These are phyloP conservation scores for Tachysurus vachellii DNA, from an alignment of 2,113 vertebrate species.

Conservation along the genomic window DNA sequence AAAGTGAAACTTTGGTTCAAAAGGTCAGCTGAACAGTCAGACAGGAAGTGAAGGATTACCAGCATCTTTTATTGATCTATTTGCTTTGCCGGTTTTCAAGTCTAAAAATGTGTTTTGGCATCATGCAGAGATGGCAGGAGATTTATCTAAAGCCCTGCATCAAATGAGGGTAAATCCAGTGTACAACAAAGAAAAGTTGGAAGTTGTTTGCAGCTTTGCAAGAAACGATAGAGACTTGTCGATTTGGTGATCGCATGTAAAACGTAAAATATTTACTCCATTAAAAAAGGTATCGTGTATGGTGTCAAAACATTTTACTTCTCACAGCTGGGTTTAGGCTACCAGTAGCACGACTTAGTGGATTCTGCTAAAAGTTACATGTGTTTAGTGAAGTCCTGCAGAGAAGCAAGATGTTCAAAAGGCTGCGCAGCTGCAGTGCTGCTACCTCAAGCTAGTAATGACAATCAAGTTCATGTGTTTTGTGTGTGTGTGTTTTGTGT, in stretches of 20 bases:
- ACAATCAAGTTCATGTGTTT: slow-evolving; percentile 14
- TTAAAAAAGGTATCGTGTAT: not conserved
- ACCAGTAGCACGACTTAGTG: slow-evolving; percentile 5
- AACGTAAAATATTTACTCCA: not conserved
- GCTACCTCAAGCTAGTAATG: slow-evolving; percentile 22
- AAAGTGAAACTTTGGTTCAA: slow-evolving; percentile 35
- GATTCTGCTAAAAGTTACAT: slow-evolving; percentile 22
- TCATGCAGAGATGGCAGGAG: slow-evolving; percentile 37
- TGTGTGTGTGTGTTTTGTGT: slow-evolving; percentile 17
- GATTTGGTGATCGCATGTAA: not conserved
- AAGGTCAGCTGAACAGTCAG: slow-evolving; percentile 35
- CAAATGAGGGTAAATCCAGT: slow-evolving; percentile 61
- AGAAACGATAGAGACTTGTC: slow-evolving; percentile 61
- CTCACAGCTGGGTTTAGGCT: slow-evolving; percentile 20
- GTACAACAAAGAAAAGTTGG: slow-evolving; percentile 36
- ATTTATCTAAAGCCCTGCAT: slow-evolving; percentile 63
- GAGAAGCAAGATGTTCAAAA: slow-evolving; percentile 35
- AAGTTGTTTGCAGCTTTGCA: slow-evolving; percentile 60
- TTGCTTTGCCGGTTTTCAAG: slow-evolving; percentile 53
- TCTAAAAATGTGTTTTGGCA: slow-evolving; percentile 36
- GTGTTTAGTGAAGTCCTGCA: slow-evolving; percentile 38
- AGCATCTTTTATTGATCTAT: slow-evolving; percentile 65
- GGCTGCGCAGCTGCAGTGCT: slow-evolving; percentile 21
- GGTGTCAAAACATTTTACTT: not conserved
- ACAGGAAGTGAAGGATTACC: slow-evolving; percentile 56